Conservation (phyloP, 2,113 vertebrate species). For the Tragulus kanchil region DNA sequence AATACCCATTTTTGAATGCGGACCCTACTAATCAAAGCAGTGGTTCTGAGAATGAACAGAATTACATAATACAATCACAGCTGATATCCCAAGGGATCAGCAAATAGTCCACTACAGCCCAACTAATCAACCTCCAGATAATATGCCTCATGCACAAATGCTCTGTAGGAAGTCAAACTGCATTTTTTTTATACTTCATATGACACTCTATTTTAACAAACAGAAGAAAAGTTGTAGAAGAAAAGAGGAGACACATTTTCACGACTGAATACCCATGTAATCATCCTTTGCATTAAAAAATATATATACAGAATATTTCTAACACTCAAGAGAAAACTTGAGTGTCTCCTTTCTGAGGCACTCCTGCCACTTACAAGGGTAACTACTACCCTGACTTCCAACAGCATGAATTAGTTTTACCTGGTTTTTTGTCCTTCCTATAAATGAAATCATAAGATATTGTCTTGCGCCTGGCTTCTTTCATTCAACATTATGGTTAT, state of each 20-base stretch:
- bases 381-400: neutral
- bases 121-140: conserved; percentile 39
- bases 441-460: neutral
- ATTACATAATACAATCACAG: conserved; percentile 51
- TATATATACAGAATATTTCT: neutral
- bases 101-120: neutral
- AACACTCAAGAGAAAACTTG: neutral
- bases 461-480: neutral
- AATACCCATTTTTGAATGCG: neutral
- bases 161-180: neutral
- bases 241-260: neutral
- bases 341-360: neutral
- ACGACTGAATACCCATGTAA: neutral
- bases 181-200: neutral
- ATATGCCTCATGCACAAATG: neutral
- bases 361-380: neutral
- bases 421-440: neutral
- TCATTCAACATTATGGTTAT: neutral
- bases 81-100: neutral
- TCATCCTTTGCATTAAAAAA: neutral
- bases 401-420: neutral
- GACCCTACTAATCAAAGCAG: conserved; percentile 33
- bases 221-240: conserved; percentile 10
- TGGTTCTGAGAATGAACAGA: neutral
- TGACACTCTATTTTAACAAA: neutral